phyloP scores from a whole-genome alignment of 1,140 invertebrate species.

The Megalopta genalis region DNA sequence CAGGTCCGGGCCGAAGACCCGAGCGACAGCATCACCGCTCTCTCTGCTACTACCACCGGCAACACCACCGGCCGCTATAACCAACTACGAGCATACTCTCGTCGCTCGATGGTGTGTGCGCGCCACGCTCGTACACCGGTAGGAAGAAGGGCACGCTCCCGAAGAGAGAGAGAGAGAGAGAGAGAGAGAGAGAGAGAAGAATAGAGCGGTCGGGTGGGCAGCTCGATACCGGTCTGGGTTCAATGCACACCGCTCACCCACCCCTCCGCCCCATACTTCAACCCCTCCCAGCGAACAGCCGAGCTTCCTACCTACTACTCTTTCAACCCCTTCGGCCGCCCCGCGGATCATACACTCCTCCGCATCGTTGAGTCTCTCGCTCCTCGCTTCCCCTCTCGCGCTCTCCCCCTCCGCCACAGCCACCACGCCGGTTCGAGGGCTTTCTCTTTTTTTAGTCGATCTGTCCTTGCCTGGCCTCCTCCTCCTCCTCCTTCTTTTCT shows the following conservation, averaged over 20 bases:
- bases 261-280: conserved; percentile 33
- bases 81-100: conserved; percentile 12
- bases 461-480: conserved; percentile 14
- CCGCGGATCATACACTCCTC: conserved; percentile 49
- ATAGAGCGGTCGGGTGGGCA: conserved; percentile 60
- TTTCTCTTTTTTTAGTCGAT: conserved; percentile 28
- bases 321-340: conserved; percentile 56
- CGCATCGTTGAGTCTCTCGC: conserved; percentile 38
- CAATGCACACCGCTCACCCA: conserved; percentile 70
- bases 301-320: conserved; percentile 22
- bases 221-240: conserved; percentile 76
- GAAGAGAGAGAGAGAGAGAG: not conserved
- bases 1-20: conserved; percentile 72
- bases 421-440: not conserved
- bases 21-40: conserved; percentile 22
- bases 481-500: not conserved
- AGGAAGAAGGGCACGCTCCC: conserved; percentile 18
- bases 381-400: not conserved
- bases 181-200: conserved; percentile 4
- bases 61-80: conserved; percentile 14
- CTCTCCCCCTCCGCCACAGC: not conserved
- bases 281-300: conserved; percentile 16
- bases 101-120: not conserved
- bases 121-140: not conserved
- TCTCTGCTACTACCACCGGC: conserved; percentile 32